Conservation (phyloP, 1,140 invertebrate species). For the Samia ricini region DNA sequence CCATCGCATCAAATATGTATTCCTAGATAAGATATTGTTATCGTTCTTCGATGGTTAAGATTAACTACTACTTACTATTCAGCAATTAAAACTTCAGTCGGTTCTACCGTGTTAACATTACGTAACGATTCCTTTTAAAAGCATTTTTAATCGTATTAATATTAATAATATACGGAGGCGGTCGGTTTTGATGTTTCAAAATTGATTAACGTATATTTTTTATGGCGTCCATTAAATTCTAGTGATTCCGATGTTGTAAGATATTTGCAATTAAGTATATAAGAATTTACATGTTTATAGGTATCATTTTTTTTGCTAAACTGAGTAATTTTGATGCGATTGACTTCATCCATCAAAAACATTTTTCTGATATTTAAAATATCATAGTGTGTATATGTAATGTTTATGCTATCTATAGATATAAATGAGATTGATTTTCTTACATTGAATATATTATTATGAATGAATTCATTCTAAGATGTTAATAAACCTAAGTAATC, state of each 20-base stretch:
- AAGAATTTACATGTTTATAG: constrained; percentile 4
- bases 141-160: constrained; percentile 10
- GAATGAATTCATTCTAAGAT: too few species aligned
- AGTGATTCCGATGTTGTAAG: not conserved
- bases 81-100: constrained; percentile 32
- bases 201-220: constrained; percentile 10
- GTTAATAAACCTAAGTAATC: too few species aligned
- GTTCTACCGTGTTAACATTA: constrained; percentile 32
- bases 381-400: not conserved
- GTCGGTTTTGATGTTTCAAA: constrained; percentile 10
- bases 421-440: too few species aligned
- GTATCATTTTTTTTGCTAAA: not conserved
- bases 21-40: constrained; percentile 41
- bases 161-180: not conserved
- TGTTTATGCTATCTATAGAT: not conserved
- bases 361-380: not conserved
- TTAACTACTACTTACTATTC: constrained; percentile 52
- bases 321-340: constrained; percentile 5
- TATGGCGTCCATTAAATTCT: constrained; percentile 9
- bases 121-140: constrained; percentile 8
- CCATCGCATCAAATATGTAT: constrained; percentile 22
- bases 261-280: constrained; percentile 9
- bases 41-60: constrained; percentile 46
- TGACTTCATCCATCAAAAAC: constrained; percentile 1
- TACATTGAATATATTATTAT: too few species aligned